These are phyloP conservation scores for Empis livida DNA, from an alignment of 2,888 invertebrate genomes.

Conservation along the genomic window DNA sequence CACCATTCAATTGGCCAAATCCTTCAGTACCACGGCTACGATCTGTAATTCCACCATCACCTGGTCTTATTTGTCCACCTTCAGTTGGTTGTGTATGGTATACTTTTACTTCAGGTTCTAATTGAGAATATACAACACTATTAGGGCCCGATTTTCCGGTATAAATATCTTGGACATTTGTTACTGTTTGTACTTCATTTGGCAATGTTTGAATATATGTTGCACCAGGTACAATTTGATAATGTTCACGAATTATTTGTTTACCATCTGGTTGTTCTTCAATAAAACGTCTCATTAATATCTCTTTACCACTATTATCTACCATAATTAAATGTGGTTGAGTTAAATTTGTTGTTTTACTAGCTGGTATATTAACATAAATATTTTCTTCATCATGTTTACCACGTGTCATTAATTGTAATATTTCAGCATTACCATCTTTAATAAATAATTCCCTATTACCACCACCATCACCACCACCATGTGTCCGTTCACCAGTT, in stretches of 20 bases:
- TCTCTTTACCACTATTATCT: constrained; percentile 72
- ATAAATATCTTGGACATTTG: constrained; percentile 12
- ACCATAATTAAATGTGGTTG: constrained; percentile 51
- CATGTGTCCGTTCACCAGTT: background rate
- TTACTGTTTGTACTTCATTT: constrained; percentile 25
- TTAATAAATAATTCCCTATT: constrained; percentile 63
- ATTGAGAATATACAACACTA: constrained; percentile 40
- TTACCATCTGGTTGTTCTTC: constrained; percentile 63
- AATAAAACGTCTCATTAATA: constrained; percentile 70
- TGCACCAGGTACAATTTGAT: constrained; percentile 33
- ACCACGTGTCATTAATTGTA: constrained; percentile 63
- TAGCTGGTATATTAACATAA: constrained; percentile 43
- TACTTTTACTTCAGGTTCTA: constrained; percentile 37
- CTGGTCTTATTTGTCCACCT: constrained; percentile 20
- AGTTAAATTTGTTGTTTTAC: constrained; percentile 39
- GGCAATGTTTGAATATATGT: constrained; percentile 26
- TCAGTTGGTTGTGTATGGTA: constrained; percentile 37
- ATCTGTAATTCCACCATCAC: background rate
- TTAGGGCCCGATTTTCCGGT: constrained; percentile 30
- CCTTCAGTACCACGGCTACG: background rate
- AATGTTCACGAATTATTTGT: constrained; percentile 43
- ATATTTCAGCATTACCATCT: constrained; percentile 74
- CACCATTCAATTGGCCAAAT: constrained; percentile 32
- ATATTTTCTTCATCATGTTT: constrained; percentile 49
- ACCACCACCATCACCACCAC: constrained; percentile 22